These are phyloP conservation scores for Augiades crinisus DNA, from an alignment of 2,888 invertebrate genomes.

Conservation along the genomic window DNA sequence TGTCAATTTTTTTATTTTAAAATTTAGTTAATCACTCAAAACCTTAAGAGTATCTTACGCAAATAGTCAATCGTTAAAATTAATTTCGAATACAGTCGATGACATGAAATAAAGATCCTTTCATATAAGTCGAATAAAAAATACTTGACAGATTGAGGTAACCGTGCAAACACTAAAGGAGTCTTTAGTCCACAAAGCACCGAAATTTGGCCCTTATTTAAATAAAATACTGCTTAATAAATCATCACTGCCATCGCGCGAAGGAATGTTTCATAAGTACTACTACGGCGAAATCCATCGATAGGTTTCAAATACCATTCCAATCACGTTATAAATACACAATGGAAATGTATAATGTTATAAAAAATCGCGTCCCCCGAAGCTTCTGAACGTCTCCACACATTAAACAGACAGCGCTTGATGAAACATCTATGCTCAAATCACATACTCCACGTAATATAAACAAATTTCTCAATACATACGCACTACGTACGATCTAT, in stretches of 20 bases:
- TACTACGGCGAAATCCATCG: not conserved
- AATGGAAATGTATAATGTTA: conserved; percentile 19
- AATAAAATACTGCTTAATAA: conserved; percentile 16
- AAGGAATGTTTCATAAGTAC: conserved; percentile 17
- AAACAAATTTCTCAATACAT: conserved; percentile 11
- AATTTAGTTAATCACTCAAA: too few species aligned
- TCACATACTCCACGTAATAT: conserved; percentile 11
- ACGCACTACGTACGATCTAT: conserved; percentile 12
- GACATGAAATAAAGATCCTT: too few species aligned
- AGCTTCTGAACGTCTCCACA: conserved; percentile 12
- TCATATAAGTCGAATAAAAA: not conserved
- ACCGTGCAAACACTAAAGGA: conserved; percentile 5
- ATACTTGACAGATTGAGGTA: conserved; percentile 1
- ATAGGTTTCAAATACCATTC: conserved; percentile 15
- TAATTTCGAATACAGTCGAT: too few species aligned
- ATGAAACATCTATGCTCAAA: conserved; percentile 10
- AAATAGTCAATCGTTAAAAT: too few species aligned
- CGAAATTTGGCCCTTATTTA: conserved; percentile 17
- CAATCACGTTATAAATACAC: conserved; percentile 12
- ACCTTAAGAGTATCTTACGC: too few species aligned
- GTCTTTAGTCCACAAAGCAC: conserved; percentile 10
- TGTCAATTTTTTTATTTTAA: too few species aligned
- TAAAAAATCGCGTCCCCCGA: conserved; percentile 20
- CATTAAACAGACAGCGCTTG: not conserved
- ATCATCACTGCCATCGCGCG: conserved; percentile 17